A percentile compares a stretch with the other conserved stretches of the same genome.
Conservation (phyloP, 2,113 vertebrate species). For the Hydrolagus affinis region DNA sequence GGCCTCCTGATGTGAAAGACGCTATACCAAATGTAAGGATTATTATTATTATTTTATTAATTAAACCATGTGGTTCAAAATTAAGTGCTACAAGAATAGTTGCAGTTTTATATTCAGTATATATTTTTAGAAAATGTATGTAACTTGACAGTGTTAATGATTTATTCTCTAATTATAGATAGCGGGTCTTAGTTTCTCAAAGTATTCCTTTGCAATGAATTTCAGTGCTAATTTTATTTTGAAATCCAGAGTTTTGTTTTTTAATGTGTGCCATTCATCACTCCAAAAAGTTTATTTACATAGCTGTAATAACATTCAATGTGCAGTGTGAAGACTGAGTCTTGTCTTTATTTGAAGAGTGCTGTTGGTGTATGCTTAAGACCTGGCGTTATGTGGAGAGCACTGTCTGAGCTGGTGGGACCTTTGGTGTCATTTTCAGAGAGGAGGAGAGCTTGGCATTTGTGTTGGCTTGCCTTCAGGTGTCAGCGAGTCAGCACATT, state of each 20-base stretch:
- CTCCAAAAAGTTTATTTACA: slow-evolving; percentile 9
- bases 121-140: slow-evolving; percentile 20
- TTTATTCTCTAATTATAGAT: slow-evolving; percentile 27
- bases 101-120: slow-evolving; percentile 16
- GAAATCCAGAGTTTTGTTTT: slow-evolving; percentile 22
- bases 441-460: background rate
- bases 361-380: slow-evolving; percentile 23
- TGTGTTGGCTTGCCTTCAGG: slow-evolving; percentile 8
- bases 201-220: slow-evolving; percentile 17
- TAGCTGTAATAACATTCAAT: slow-evolving; percentile 27
- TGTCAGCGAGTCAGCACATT: slow-evolving; percentile 10
- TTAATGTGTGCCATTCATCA: slow-evolving; percentile 28
- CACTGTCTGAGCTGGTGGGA: slow-evolving; percentile 3
- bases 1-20: too few relatives aligned
- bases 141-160: background rate
- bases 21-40: too few relatives aligned
- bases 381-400: background rate
- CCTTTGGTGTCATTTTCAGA: slow-evolving; percentile 6
- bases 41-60: background rate
- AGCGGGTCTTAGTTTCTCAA: slow-evolving; percentile 3
- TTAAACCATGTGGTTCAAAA: background rate
- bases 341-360: slow-evolving; percentile 32
- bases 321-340: slow-evolving; percentile 16
- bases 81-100: slow-evolving; percentile 4
- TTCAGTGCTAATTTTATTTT: slow-evolving; percentile 14